Evolutionary conservation across 2,113 vertebrate species (phyloP).

Genomic region (Rynchops niger): DNA sequence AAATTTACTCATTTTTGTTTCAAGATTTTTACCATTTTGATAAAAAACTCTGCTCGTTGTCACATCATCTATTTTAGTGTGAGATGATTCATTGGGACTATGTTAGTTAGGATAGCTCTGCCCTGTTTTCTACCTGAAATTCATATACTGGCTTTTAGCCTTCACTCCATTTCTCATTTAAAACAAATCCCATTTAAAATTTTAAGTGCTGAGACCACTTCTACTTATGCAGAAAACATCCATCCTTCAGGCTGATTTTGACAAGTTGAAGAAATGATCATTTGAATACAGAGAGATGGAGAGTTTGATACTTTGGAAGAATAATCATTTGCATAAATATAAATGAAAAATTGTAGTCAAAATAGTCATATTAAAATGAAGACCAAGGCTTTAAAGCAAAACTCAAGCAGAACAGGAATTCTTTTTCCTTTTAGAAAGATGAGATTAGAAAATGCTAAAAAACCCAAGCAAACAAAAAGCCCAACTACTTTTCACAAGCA

Average conservation of each 20-base stretch:
- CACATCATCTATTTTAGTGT: background rate
- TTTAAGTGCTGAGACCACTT: background rate
- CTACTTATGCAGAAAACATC: background rate
- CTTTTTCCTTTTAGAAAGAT: background rate
- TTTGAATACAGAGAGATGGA: background rate
- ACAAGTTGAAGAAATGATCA: background rate
- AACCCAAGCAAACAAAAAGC: background rate
- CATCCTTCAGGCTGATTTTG: background rate
- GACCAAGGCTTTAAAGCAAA: background rate
- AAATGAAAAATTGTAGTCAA: background rate
- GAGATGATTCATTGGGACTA: background rate
- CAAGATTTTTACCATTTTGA: background rate
- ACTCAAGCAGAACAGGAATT: background rate
- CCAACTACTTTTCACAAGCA: background rate
- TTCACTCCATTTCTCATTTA: background rate
- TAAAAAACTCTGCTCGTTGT: background rate
- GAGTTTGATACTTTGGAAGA: background rate
- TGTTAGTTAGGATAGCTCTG: background rate
- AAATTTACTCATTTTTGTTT: background rate
- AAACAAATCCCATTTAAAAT: background rate
- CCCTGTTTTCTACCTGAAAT: background rate
- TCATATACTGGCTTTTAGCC: background rate
- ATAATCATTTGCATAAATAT: background rate
- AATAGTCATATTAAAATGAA: background rate
- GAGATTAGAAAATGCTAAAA: background rate